phyloP scores from a whole-genome alignment of 2,888 invertebrate species.

The Eretmocerus hayati region DNA sequence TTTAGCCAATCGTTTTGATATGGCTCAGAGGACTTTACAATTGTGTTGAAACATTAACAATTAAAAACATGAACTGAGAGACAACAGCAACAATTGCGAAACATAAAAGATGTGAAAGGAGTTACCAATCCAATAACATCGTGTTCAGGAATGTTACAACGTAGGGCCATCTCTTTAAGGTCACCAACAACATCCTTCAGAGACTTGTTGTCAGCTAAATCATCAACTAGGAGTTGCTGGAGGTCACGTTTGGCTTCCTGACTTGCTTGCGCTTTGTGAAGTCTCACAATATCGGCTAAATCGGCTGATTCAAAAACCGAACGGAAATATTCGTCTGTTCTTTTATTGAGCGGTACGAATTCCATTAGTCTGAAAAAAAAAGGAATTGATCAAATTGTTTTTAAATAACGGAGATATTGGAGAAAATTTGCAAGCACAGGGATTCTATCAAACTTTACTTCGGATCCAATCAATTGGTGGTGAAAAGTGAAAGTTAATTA shows the following conservation, averaged over 20 bases:
- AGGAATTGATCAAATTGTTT: background rate
- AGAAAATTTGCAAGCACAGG: too few relatives aligned
- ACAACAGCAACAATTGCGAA: slow-evolving; percentile 1
- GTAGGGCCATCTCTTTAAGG: slow-evolving; percentile 77
- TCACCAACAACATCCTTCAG: slow-evolving; percentile 80
- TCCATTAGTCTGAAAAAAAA: slow-evolving; percentile 66
- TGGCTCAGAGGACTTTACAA: too few relatives aligned
- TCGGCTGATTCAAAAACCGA: slow-evolving; percentile 73
- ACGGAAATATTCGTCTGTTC: slow-evolving; percentile 82
- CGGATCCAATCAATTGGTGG: too few relatives aligned
- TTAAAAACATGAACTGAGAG: background rate
- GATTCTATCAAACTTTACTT: too few relatives aligned
- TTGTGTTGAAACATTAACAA: too few relatives aligned
- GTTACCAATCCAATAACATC: slow-evolving; percentile 81
- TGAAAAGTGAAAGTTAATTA: background rate
- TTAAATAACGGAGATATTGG: too few relatives aligned
- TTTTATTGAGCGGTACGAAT: slow-evolving; percentile 89
- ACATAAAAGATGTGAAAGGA: slow-evolving; percentile 4
- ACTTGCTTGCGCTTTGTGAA: slow-evolving; percentile 77
- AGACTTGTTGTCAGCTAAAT: slow-evolving; percentile 79
- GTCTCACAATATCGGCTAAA: slow-evolving; percentile 70
- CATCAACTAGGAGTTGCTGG: slow-evolving; percentile 68
- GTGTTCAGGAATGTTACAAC: slow-evolving; percentile 81
- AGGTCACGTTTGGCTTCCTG: slow-evolving; percentile 77
- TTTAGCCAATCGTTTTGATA: too few relatives aligned